Evolutionary conservation across 2,113 vertebrate genomes (phyloP).

Genomic region (Cyrtonyx montezumae): DNA sequence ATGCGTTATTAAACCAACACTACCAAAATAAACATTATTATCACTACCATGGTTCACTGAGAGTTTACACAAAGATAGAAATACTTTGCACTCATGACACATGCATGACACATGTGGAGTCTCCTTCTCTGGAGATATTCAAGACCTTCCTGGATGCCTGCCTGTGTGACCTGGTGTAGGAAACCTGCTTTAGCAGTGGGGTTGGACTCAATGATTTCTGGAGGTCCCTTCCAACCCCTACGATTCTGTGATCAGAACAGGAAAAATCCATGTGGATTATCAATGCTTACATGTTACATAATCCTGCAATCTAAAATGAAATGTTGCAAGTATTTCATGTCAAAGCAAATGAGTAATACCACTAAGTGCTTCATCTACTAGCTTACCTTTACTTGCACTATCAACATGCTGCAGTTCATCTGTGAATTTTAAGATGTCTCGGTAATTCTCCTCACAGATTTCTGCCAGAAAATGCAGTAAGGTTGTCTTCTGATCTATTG

Average conservation of each 20-base stretch:
- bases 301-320: not conserved
- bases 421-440: slow-evolving; percentile 90
- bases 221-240: too few relatives aligned
- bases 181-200: too few relatives aligned
- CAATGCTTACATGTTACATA: not conserved
- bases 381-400: slow-evolving; percentile 93
- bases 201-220: too few relatives aligned
- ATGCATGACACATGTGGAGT: too few relatives aligned
- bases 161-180: too few relatives aligned
- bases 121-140: too few relatives aligned
- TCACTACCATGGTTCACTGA: too few relatives aligned
- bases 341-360: not conserved
- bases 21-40: too few relatives aligned
- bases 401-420: slow-evolving; percentile 94
- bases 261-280: not conserved
- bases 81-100: too few relatives aligned
- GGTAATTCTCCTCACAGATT: slow-evolving; percentile 87
- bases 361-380: not conserved
- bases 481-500: slow-evolving; percentile 89
- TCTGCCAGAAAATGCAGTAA: slow-evolving; percentile 94
- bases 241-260: not conserved
- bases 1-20: too few relatives aligned
- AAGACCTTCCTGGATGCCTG: too few relatives aligned
- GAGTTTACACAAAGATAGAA: too few relatives aligned
- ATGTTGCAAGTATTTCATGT: not conserved